These are phyloP conservation scores for Sycobia sp. DNA, from an alignment of 1,140 invertebrate species.

Conservation along the genomic window DNA sequence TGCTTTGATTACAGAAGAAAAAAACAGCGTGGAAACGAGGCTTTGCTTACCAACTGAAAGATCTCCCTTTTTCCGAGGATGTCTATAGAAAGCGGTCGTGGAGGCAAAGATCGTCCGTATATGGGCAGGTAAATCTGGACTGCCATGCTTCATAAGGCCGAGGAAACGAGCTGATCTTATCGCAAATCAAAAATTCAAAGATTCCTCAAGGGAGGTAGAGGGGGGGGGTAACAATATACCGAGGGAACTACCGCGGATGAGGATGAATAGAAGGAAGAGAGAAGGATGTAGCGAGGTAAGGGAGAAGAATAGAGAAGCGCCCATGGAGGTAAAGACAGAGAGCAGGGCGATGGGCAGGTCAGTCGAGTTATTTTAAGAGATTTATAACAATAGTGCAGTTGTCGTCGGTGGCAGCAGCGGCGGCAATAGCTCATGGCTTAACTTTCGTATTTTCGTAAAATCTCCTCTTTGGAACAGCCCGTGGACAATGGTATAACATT, in stretches of 20 bases:
- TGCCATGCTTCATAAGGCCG: too few relatives aligned
- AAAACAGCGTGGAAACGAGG: too few relatives aligned
- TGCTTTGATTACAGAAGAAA: too few relatives aligned
- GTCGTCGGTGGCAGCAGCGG: background rate
- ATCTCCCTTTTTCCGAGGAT: too few relatives aligned
- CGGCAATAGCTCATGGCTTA: constrained; percentile 21
- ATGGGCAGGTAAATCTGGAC: constrained; percentile 1
- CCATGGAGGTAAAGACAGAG: too few relatives aligned
- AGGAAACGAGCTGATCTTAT: constrained; percentile 26
- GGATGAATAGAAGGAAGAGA: background rate
- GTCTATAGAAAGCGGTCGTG: too few relatives aligned
- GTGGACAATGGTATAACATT: constrained; percentile 37
- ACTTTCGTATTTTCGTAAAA: constrained; percentile 40
- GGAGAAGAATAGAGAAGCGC: too few relatives aligned
- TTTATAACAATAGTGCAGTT: constrained; percentile 41
- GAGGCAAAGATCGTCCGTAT: too few relatives aligned
- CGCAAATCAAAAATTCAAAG: constrained; percentile 43
- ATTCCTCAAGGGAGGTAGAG: too few relatives aligned
- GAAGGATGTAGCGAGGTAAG: background rate
- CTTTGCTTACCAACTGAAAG: too few relatives aligned
- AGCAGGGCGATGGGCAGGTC: constrained; percentile 36
- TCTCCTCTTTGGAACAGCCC: constrained; percentile 31
- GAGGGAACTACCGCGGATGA: background rate
- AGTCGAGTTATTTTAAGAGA: constrained; percentile 47
- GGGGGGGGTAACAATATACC: constrained; percentile 12